A percentile compares a stretch with the other conserved stretches of the same genome.
These are phyloP conservation scores for Microctonus brassicae DNA, from an alignment of 2,888 invertebrate genomes.

Conservation along the genomic window DNA sequence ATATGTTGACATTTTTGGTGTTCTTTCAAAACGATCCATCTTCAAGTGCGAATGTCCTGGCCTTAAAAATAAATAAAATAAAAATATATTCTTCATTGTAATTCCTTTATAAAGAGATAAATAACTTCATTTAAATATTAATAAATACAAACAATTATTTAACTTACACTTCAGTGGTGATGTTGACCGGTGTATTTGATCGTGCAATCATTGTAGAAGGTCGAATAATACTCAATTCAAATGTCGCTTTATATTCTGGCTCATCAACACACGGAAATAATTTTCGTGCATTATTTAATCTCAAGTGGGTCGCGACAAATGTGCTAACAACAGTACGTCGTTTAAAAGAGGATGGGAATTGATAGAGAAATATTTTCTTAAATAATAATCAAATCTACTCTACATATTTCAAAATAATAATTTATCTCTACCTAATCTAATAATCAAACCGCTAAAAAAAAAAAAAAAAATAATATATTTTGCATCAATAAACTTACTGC, in stretches of 20 bases:
- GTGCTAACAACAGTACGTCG: conserved; percentile 65
- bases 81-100: too few relatives aligned
- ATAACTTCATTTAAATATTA: too few relatives aligned
- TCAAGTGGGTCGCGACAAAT: conserved; percentile 78
- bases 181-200: conserved; percentile 77
- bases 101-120: too few relatives aligned
- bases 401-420: conserved; percentile 1
- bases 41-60: conserved; percentile 74
- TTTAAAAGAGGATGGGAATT: conserved; percentile 31
- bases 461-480: background rate
- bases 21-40: conserved; percentile 78
- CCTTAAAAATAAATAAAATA: conserved; percentile 60
- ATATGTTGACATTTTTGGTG: conserved; percentile 84
- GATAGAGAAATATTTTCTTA: conserved; percentile 14
- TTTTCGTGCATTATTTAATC: conserved; percentile 81
- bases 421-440: background rate
- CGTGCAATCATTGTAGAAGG: conserved; percentile 72
- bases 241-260: conserved; percentile 81
- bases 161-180: conserved; percentile 76
- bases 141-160: too few relatives aligned
- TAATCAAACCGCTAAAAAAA: background rate
- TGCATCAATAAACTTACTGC: conserved; percentile 59
- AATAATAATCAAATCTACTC: conserved; percentile 24
- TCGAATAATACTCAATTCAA: conserved; percentile 76
- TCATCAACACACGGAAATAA: conserved; percentile 88